Percentiles rank a stretch among this genome's conserved stretches.
phyloP scores from a whole-genome alignment of 2,797 vertebrate genomes.

The Enteromius viviparus region DNA sequence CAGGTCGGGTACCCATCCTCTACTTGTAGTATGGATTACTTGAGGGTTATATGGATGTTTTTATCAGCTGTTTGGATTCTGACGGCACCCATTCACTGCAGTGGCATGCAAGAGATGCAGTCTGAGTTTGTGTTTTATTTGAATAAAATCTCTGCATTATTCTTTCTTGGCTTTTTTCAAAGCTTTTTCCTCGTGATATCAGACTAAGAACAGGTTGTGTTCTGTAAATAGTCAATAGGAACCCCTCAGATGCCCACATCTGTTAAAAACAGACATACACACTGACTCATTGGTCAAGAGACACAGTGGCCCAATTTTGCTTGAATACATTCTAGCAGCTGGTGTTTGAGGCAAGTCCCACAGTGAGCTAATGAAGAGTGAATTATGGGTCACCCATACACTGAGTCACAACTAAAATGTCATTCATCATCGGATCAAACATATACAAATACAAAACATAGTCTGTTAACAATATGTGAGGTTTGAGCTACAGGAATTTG shows the following conservation, averaged over 20 bases:
- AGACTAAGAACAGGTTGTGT: not conserved
- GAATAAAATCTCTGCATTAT: not conserved
- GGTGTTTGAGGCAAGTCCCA: constrained; percentile 38
- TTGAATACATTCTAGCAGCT: constrained; percentile 42
- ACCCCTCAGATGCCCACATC: constrained; percentile 4
- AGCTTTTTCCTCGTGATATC: not conserved
- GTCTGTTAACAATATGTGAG: not conserved
- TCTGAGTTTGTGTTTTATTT: not conserved
- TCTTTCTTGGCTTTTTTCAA: not conserved
- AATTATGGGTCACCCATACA: constrained; percentile 47
- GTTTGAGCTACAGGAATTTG: not conserved
- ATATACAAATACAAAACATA: constrained; percentile 4
- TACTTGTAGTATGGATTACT: not conserved
- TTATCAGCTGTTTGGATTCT: not conserved
- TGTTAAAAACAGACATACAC: constrained; percentile 23
- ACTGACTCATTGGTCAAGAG: constrained; percentile 35
- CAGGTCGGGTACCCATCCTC: no score
- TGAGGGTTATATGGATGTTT: not conserved
- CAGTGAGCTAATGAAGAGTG: constrained; percentile 33
- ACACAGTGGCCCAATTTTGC: constrained; percentile 54
- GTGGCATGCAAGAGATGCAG: not conserved
- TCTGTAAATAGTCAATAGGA: not conserved
- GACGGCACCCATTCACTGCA: not conserved
- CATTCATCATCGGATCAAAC: not conserved
- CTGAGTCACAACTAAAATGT: not conserved